A percentile compares a stretch with the other conserved stretches of the same genome.
These are phyloP conservation scores for Misgurnus mizolepis DNA, from an alignment of 2,113 vertebrate genomes.

Conservation along the genomic window DNA sequence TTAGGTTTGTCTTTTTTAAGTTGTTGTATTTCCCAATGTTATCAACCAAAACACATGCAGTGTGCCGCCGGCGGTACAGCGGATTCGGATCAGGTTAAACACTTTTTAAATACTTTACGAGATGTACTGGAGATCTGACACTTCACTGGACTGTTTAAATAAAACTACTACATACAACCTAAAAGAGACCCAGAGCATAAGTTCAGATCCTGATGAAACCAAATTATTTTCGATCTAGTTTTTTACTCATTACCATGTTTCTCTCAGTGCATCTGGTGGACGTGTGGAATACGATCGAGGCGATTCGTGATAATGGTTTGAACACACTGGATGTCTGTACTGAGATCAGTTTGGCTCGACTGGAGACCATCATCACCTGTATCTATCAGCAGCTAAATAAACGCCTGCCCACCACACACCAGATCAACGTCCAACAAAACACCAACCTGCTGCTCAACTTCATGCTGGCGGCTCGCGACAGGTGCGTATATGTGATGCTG, in stretches of 20 bases:
- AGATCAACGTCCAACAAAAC: slow-evolving; percentile 95
- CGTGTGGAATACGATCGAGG: slow-evolving; percentile 99
- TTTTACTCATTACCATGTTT: neutral
- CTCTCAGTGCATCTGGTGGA: slow-evolving; percentile 93
- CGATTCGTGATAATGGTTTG: slow-evolving; percentile 95
- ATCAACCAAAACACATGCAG: too few species aligned
- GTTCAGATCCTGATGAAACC: too few species aligned
- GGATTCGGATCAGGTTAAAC: too few species aligned
- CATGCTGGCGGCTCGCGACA: slow-evolving; percentile 91
- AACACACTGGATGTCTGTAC: slow-evolving; percentile 89
- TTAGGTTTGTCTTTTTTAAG: too few species aligned
- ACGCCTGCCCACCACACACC: slow-evolving; percentile 93
- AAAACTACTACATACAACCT: too few species aligned
- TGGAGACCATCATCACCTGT: slow-evolving; percentile 96
- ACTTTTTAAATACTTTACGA: too few species aligned
- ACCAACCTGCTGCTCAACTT: slow-evolving; percentile 97
- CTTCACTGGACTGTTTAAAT: too few species aligned
- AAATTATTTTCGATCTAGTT: too few species aligned
- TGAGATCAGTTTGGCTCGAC: slow-evolving; percentile 92
- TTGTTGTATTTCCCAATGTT: too few species aligned
- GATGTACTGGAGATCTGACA: too few species aligned
- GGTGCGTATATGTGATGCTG: slow-evolving; percentile 53
- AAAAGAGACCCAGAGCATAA: too few species aligned
- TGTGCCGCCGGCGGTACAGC: too few species aligned
- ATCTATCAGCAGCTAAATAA: slow-evolving; percentile 98